Evolutionary conservation across 2,113 vertebrate genomes (phyloP), one percentile per base, ranked within the genome.

Genomic region (Pelobates fuscus): DNA sequence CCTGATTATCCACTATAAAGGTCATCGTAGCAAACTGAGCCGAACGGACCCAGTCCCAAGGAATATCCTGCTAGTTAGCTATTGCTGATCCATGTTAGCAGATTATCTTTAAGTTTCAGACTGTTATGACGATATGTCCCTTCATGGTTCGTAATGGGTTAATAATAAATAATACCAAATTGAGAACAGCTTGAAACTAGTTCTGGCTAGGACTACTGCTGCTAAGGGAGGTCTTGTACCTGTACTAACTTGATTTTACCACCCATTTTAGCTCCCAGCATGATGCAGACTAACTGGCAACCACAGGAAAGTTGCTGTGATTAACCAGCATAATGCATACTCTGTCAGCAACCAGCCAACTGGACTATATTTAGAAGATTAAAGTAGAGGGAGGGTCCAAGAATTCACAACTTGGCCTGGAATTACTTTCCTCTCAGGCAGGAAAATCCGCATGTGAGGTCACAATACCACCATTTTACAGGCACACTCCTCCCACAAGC

Each of bases 401-500:
- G 24, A 71, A 21, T 62, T 25, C 17, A 60, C 15, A 41, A 18
- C 41, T 63, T 52, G 44, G 44, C 70, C 20, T 7, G 60, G 17
- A 10, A 32, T 17, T 23, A 55, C 26, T 64, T 64, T 62, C 70
- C 70, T 44, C 41, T 63, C 25, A 5, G 14, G 44, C 26, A 72
- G 59, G 44, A 72, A 63, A 72, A n/a, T 32, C 24, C 43, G 27
- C 8, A 26, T 2, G 2, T 64, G 44, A 73, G 2, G 23, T 54
- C 43, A 73, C 70, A 73, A 64, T 41, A n/a, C 59, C 20, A n/a
- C 46, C 29, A 37, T 64, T 73, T 73, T 24, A 64, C 17, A 29
- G 7, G 11, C 12, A 10, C 4, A 17, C 46, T 32, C 10, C 46
- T 32, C 25, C 65, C 27, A 14, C 18, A 10, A n/a, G n/a, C n/a